Evolutionary conservation across 2,113 vertebrate species (phyloP), one percentile per base, ranked within the genome.

Genomic region (Cyanistes caeruleus): DNA sequence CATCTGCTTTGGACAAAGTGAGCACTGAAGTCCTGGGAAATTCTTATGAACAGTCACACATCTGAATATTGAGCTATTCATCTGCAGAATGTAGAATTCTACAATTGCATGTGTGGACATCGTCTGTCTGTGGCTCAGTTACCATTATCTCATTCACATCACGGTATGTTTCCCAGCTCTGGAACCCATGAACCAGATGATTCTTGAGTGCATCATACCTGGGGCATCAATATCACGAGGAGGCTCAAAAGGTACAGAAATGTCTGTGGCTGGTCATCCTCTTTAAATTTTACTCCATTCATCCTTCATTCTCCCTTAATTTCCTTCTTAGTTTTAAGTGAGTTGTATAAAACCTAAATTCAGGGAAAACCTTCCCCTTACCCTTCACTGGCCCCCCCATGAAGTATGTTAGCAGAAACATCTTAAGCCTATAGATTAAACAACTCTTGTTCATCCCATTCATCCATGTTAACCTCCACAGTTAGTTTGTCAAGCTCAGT

Each of bases 41-140:
- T 24, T 68, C 79, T 81, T 14, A 10, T 11, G 28, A 52, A 2
- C 30, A 64, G 27, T 12, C 33, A 43, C 27, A 14, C 16, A 24
- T 9, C 4, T 0, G 0, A 43, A 53, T 43, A 72, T 4, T 4
- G 22, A 63, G 44, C 1, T 21, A 68, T 37, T 39, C 48, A 30
- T 35, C n/a, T 55, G 37, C 31, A 51, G 55, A 81, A 65, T 0
- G 1, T 3, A 67, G 43, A 72, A 30, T 58, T 75, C 75, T 76
- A 63, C 16, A 48, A 6, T 44, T 90, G 30, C 25, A 15, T 8
- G 2, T 69, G 44, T 51, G 39, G 18, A 28, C 21, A 11, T 30
- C 33, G 43, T 19, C 19, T 43, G 14, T 27, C 24, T 60, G 18
- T 35, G 24, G 18, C 67, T 92, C 15, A 27, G 24, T 64, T 65